These are phyloP conservation scores for Drosophila mimetica DNA, from an alignment of 2,888 invertebrate species.

Conservation along the genomic window DNA sequence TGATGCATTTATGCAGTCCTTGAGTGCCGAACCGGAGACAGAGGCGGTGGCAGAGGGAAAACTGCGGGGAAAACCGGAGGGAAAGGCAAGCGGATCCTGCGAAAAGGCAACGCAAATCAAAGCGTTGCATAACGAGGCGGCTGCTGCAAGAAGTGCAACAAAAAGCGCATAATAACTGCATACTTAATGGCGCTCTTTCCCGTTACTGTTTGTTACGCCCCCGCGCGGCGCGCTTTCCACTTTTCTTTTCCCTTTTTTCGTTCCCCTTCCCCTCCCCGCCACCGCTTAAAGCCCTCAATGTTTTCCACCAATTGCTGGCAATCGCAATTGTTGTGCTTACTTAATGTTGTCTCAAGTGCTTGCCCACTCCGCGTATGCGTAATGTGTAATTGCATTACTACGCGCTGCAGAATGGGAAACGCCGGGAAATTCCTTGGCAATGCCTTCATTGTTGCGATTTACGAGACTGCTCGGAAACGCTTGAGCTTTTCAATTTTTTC, in stretches of 20 bases:
- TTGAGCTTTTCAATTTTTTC: background rate
- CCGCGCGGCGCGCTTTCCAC: background rate
- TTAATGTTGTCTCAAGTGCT: slow-evolving; percentile 44
- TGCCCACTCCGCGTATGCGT: slow-evolving; percentile 30
- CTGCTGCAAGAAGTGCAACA: slow-evolving; percentile 71
- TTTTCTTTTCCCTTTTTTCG: background rate
- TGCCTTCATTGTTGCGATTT: slow-evolving; percentile 6
- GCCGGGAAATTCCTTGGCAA: background rate
- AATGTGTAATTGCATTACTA: slow-evolving; percentile 27
- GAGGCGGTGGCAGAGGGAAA: background rate
- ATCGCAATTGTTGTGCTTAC: slow-evolving; percentile 39
- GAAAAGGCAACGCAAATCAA: slow-evolving; percentile 59
- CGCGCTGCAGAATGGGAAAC: background rate
- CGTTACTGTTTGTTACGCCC: slow-evolving; percentile 38
- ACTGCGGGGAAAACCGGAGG: background rate
- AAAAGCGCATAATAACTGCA: slow-evolving; percentile 78
- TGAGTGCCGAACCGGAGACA: slow-evolving; percentile 48
- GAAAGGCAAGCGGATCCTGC: slow-evolving; percentile 20
- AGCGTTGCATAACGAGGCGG: slow-evolving; percentile 65
- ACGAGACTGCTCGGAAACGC: slow-evolving; percentile 6
- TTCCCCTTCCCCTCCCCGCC: background rate
- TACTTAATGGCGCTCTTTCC: slow-evolving; percentile 65
- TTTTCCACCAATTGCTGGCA: slow-evolving; percentile 40
- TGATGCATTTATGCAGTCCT: slow-evolving; percentile 77
- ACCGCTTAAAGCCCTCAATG: slow-evolving; percentile 17